phyloP scores from a whole-genome alignment of 2,888 invertebrate species.

The Phyllotreta striolata region DNA sequence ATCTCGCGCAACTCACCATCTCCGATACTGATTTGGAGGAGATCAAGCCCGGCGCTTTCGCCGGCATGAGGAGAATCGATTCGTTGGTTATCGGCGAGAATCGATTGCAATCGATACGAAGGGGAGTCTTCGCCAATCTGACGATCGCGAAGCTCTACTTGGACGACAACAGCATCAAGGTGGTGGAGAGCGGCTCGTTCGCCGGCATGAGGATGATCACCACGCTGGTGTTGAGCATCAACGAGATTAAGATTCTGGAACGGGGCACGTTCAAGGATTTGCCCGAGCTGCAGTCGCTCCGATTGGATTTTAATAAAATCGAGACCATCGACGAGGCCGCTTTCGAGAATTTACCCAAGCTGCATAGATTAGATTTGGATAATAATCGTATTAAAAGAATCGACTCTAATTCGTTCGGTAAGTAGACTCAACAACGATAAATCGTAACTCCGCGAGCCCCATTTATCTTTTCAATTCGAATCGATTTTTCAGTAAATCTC shows the following conservation, averaged over 20 bases:
- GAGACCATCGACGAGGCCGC: constrained; percentile 24
- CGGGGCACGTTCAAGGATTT: constrained; percentile 31
- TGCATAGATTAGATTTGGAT: constrained; percentile 26
- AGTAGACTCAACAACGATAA: constrained; percentile 2
- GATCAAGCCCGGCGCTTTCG: constrained; percentile 25
- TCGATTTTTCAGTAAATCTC: constrained; percentile 29
- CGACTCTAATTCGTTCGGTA: constrained; percentile 27
- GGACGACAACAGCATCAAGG: constrained; percentile 22
- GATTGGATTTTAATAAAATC: constrained; percentile 30
- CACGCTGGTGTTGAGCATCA: constrained; percentile 25
- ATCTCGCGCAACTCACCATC: constrained; percentile 17
- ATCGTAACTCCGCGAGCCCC: background rate
- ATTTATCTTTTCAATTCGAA: background rate
- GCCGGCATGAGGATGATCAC: constrained; percentile 26
- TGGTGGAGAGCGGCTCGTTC: constrained; percentile 29
- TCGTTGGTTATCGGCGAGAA: constrained; percentile 18
- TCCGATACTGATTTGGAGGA: constrained; percentile 22
- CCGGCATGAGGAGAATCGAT: constrained; percentile 17
- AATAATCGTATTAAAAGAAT: constrained; percentile 29
- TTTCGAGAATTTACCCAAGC: constrained; percentile 31
- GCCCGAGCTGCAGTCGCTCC: constrained; percentile 11
- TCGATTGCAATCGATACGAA: constrained; percentile 13
- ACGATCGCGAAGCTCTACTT: constrained; percentile 16
- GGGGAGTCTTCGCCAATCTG: constrained; percentile 24
- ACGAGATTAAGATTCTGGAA: constrained; percentile 13